These are phyloP conservation scores for Gracilinanus agilis DNA, from an alignment of 2,113 vertebrate species.

Conservation along the genomic window DNA sequence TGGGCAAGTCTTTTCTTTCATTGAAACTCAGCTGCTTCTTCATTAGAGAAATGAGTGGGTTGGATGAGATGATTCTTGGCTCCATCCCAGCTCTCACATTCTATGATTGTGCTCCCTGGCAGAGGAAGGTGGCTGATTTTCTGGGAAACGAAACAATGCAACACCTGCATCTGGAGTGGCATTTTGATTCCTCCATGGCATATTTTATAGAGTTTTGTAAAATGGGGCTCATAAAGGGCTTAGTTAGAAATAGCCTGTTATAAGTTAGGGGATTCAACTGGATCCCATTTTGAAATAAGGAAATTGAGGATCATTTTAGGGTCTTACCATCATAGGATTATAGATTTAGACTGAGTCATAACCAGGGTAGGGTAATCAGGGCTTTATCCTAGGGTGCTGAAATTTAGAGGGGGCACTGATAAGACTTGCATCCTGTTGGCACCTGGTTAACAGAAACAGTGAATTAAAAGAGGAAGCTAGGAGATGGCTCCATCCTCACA, in stretches of 20 bases:
- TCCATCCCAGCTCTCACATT: neutral
- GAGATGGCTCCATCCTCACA: neutral
- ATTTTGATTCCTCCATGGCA: neutral
- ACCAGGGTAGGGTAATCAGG: neutral
- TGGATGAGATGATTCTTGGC: neutral
- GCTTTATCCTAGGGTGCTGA: neutral
- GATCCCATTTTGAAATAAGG: neutral
- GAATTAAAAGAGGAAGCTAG: neutral
- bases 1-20: neutral
- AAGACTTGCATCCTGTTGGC: neutral
- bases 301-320: neutral
- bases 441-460: neutral
- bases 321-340: neutral
- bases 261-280: neutral
- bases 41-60: neutral
- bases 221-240: neutral
- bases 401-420: neutral
- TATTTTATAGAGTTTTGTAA: neutral
- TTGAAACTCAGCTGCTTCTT: neutral
- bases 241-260: neutral
- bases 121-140: neutral
- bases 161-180: neutral
- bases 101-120: neutral
- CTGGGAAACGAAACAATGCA: neutral
- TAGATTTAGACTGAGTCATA: neutral